phyloP scores from a whole-genome alignment of 2,113 vertebrate species.

The Vulpes vulpes region DNA sequence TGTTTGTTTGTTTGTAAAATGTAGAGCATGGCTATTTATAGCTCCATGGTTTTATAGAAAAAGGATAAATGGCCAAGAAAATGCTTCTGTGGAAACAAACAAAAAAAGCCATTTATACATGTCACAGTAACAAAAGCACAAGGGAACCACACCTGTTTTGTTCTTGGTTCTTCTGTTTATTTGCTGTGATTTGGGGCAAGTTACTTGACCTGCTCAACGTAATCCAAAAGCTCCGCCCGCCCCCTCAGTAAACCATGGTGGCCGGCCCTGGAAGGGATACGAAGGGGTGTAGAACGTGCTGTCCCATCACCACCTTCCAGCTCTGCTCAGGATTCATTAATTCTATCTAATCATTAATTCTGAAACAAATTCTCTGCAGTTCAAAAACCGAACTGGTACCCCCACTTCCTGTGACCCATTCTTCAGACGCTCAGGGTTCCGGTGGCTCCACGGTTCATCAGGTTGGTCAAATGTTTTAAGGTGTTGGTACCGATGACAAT shows the following conservation, averaged over 20 bases:
- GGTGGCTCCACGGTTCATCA: slow-evolving; percentile 83
- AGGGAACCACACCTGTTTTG: neutral
- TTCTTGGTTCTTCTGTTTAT: slow-evolving; percentile 20
- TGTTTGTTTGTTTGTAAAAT: slow-evolving; percentile 26
- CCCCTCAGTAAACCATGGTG: neutral
- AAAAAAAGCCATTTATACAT: neutral
- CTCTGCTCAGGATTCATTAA: neutral
- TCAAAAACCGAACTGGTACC: slow-evolving; percentile 91
- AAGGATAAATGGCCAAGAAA: neutral
- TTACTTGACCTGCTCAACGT: neutral
- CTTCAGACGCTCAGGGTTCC: slow-evolving; percentile 87
- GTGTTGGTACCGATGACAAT: neutral
- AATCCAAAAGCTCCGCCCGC: neutral
- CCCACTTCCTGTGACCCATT: slow-evolving; percentile 91
- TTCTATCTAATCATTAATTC: neutral
- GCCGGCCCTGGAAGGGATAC: neutral
- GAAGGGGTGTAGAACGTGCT: neutral
- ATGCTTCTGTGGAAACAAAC: neutral
- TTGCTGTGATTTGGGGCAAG: neutral
- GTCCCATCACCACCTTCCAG: neutral
- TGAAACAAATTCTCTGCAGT: slow-evolving; percentile 83
- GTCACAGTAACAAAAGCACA: neutral
- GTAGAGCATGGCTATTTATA: neutral
- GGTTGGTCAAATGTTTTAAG: slow-evolving; percentile 80
- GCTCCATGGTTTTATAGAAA: neutral